These are phyloP conservation scores for Crioceris asparagi DNA, from an alignment of 2,888 invertebrate genomes.

Conservation along the genomic window DNA sequence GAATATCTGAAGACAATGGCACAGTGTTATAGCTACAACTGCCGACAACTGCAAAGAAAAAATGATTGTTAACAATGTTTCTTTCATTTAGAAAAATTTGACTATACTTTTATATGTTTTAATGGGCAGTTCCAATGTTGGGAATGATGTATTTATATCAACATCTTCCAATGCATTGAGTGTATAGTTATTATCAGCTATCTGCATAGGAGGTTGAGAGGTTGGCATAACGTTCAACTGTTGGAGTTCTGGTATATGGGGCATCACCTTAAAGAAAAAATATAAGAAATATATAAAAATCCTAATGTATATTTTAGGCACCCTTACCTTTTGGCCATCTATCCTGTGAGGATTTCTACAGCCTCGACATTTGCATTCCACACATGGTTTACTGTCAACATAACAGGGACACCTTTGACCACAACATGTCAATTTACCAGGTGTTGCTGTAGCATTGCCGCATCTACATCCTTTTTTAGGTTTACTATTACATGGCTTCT, in stretches of 20 bases:
- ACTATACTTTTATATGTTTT: conserved; percentile 25
- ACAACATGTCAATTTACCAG: conserved; percentile 85
- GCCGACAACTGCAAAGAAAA: conserved; percentile 19
- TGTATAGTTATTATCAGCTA: conserved; percentile 24
- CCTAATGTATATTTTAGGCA: neutral
- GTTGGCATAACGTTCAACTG: conserved; percentile 25
- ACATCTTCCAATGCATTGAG: conserved; percentile 26
- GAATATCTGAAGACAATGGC: conserved; percentile 22
- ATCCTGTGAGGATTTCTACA: conserved; percentile 84
- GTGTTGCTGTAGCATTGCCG: conserved; percentile 80
- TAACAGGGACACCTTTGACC: conserved; percentile 93
- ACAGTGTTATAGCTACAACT: conserved; percentile 21
- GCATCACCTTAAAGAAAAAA: conserved; percentile 27
- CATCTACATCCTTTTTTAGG: conserved; percentile 74
- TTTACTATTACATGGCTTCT: conserved; percentile 42
- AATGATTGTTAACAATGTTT: neutral
- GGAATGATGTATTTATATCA: conserved; percentile 25
- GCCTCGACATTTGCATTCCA: conserved; percentile 84
- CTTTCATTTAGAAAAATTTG: neutral
- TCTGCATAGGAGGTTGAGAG: conserved; percentile 15
- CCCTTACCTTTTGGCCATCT: conserved; percentile 63
- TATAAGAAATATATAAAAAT: conserved; percentile 11
- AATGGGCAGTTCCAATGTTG: conserved; percentile 20
- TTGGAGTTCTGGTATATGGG: conserved; percentile 28
- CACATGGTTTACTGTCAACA: conserved; percentile 79